Base-by-base conservation (phyloP, 2,113 vertebrate species). In the Pelodiscus sinensis region DNA sequence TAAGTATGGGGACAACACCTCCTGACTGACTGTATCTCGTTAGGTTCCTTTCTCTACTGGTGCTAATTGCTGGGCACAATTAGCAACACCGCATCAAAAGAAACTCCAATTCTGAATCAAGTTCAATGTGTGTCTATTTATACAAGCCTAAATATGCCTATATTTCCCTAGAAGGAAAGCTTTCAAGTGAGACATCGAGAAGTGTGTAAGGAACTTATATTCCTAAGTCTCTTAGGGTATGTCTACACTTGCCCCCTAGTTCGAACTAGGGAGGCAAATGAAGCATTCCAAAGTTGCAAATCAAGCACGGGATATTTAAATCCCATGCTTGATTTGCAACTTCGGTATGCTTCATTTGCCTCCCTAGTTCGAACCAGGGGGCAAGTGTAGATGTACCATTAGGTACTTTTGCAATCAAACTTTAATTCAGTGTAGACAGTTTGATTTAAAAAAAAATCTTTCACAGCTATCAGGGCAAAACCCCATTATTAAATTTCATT, bases 61-160 rank as follows among this genome's bases (percentile, higher is more conserved):
- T 71, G 80, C 15, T 29, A 88, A 21, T 35, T 80, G 52, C n/a
- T 21, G 65, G 75, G 35, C 9, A 56, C 7, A 90, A 19, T 35
- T 71, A 73, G 31, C 35, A 84, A 79, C 11, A 65, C 85, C 55
- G 6, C 1, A 3, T 81, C 9, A 81, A 84, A n/a, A 73, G 35
- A 57, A 8, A 29, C 62, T 78, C 55, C 24, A 52, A 84, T 0
- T 10, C 65, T 78, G 81, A 0, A 1, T 56, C 31, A 35, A 25
- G 10, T 1, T 1, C 71, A 87, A 52, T 38, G 85, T 13, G 78
- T 15, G 80, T 80, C 1, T 1, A 80, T 22, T 60, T 62, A 14
- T 0, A 0, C 24, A 87, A 35, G 12, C 78, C 62, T 22, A 50
- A n/a, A 83, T 50, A 88, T 54, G 60, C 60, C 24, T 82, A 73